Percentiles rank a stretch among this genome's conserved stretches.
Conservation (phyloP, 1,140 invertebrate species). For the Sycophila sp. region DNA sequence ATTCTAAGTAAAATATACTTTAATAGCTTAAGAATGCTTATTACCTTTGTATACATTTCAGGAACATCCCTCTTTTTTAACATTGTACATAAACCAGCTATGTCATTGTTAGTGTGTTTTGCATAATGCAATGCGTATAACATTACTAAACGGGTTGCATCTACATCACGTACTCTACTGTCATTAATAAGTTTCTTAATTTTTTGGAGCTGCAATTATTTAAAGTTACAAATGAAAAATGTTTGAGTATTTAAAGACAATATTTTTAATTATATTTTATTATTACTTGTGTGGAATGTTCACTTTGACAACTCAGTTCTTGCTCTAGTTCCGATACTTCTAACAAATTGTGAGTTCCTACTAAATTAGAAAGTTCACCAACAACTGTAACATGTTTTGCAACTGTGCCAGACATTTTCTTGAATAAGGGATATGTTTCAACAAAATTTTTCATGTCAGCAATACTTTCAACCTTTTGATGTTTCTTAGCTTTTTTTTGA, state of each 20-base stretch:
- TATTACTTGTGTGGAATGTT: slow-evolving; percentile 88
- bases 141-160: slow-evolving; percentile 89
- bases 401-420: slow-evolving; percentile 98
- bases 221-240: too few relatives aligned
- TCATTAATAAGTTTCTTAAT: slow-evolving; percentile 78
- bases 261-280: background rate
- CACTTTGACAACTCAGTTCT: slow-evolving; percentile 91
- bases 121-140: slow-evolving; percentile 95
- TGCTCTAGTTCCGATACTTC: slow-evolving; percentile 97
- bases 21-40: background rate
- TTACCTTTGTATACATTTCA: slow-evolving; percentile 68
- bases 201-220: slow-evolving; percentile 65
- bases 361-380: slow-evolving; percentile 90
- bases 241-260: too few relatives aligned
- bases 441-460: slow-evolving; percentile 99
- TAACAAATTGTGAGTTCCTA: slow-evolving; percentile 82
- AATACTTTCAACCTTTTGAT: slow-evolving; percentile 98
- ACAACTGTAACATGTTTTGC: slow-evolving; percentile 97
- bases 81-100: slow-evolving; percentile 76
- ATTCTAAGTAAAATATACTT: slow-evolving; percentile 8
- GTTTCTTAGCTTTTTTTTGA: slow-evolving; percentile 93
- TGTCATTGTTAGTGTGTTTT: slow-evolving; percentile 87
- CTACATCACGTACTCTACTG: slow-evolving; percentile 78
- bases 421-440: slow-evolving; percentile 98
- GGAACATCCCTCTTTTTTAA: slow-evolving; percentile 76